A percentile compares a stretch with the other conserved stretches of the same genome.
Evolutionary conservation across 2,113 vertebrate genomes (phyloP).

Genomic region (Nansenia antarctica): DNA sequence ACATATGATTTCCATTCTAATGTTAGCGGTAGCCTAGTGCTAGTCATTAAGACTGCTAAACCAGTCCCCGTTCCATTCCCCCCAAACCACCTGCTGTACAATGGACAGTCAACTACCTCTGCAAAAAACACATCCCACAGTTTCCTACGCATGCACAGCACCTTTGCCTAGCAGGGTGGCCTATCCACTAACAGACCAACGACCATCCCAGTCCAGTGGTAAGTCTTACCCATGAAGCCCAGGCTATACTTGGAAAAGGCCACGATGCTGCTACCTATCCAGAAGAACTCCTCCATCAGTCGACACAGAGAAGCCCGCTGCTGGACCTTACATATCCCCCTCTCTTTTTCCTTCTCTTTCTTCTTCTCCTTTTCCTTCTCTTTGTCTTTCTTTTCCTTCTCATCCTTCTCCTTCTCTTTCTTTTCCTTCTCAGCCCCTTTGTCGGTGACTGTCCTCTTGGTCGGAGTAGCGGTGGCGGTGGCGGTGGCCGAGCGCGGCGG

Average conservation of each 20-base stretch:
- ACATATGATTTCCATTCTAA: too few relatives aligned
- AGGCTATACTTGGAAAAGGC: slow-evolving; percentile 80
- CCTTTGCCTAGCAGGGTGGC: background rate
- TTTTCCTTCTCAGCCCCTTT: too few relatives aligned
- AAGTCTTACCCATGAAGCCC: slow-evolving; percentile 87
- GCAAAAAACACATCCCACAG: too few relatives aligned
- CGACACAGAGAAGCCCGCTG: slow-evolving; percentile 65
- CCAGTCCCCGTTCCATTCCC: too few relatives aligned
- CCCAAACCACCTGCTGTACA: too few relatives aligned
- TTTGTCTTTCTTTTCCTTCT: slow-evolving; percentile 26
- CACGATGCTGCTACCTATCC: slow-evolving; percentile 81
- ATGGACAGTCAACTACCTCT: too few relatives aligned
- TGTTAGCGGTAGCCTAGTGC: too few relatives aligned
- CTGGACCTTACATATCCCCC: slow-evolving; percentile 37
- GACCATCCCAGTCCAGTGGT: background rate
- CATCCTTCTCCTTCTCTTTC: too few relatives aligned
- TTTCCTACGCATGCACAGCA: background rate
- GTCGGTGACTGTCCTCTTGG: too few relatives aligned
- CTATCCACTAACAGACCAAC: background rate
- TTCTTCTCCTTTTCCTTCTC: slow-evolving; percentile 19
- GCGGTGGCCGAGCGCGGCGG: slow-evolving; percentile 41
- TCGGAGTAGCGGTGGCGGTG: too few relatives aligned
- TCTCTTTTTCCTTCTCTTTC: slow-evolving; percentile 20
- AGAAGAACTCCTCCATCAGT: slow-evolving; percentile 82
- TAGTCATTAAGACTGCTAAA: too few relatives aligned